Evolutionary conservation across 2,113 vertebrate genomes (phyloP).

Genomic region (Paratilapia polleni): DNA sequence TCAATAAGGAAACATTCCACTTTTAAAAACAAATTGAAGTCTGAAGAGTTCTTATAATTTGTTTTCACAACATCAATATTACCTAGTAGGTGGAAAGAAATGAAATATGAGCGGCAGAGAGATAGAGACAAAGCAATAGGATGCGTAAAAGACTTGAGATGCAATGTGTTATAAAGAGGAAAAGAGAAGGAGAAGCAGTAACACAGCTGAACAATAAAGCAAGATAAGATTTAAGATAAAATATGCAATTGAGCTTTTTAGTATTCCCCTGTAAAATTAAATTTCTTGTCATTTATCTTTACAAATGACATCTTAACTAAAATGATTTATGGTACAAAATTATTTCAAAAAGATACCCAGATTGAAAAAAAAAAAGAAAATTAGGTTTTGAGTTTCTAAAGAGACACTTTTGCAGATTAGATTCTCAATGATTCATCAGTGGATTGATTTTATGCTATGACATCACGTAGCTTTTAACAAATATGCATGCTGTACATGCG

Average conservation of each 20-base stretch:
- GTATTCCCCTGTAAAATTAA: neutral
- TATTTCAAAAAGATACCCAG: neutral
- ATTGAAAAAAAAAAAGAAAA: neutral
- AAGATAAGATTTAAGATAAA: slow-evolving; percentile 23
- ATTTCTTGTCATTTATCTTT: neutral
- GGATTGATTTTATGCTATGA: slow-evolving; percentile 21
- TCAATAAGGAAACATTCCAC: neutral
- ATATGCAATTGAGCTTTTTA: neutral
- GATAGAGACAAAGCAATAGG: neutral
- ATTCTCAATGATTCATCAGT: neutral
- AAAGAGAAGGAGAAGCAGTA: neutral
- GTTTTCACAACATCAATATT: neutral
- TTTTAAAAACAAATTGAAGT: slow-evolving; percentile 1
- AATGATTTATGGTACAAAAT: slow-evolving; percentile 17
- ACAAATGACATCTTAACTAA: slow-evolving; percentile 9
- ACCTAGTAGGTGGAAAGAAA: neutral
- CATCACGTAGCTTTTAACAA: slow-evolving; percentile 7
- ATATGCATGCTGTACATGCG: neutral
- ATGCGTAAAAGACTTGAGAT: neutral
- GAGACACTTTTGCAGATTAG: slow-evolving; percentile 4
- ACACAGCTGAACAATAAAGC: neutral
- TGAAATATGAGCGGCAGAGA: neutral
- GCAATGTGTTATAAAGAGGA: neutral
- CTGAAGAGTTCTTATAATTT: neutral
- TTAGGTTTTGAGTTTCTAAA: neutral